A percentile compares a stretch with the other conserved stretches of the same genome.
These are phyloP conservation scores for Paralvinella palmiformis DNA, from an alignment of 1,140 invertebrate genomes.

Conservation along the genomic window DNA sequence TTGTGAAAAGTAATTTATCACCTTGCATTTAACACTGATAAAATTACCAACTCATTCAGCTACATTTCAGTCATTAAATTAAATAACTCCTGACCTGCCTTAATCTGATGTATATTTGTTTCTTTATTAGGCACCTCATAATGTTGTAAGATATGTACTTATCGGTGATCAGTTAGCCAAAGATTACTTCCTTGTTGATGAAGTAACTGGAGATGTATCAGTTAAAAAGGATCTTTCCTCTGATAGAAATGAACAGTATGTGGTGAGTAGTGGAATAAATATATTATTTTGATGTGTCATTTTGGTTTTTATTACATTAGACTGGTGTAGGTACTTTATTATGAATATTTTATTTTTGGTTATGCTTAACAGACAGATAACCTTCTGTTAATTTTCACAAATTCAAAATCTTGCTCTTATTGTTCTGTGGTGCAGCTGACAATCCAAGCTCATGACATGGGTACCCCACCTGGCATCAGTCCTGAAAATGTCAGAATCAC, in stretches of 20 bases:
- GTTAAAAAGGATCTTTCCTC: conserved; percentile 8
- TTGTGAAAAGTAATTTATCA: too few species aligned
- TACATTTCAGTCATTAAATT: too few species aligned
- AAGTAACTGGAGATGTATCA: conserved; percentile 23
- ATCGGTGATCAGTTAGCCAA: conserved; percentile 20
- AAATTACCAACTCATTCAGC: too few species aligned
- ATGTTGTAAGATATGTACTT: conserved; percentile 24
- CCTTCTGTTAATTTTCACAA: too few species aligned
- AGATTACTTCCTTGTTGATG: conserved; percentile 27
- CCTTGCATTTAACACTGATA: too few species aligned
- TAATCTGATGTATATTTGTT: not conserved
- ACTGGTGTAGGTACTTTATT: too few species aligned
- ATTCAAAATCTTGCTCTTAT: too few species aligned
- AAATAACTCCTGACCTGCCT: too few species aligned
- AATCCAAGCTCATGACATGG: conserved; percentile 7
- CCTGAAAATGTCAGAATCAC: not conserved
- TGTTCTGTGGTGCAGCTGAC: conserved; percentile 9
- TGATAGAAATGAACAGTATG: conserved; percentile 4
- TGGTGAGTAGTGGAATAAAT: too few species aligned
- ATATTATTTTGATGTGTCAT: too few species aligned
- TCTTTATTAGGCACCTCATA: conserved; percentile 28
- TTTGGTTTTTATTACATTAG: too few species aligned
- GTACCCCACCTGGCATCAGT: conserved; percentile 4
- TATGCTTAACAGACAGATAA: not conserved
- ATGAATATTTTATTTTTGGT: not conserved